A percentile compares a stretch with the other conserved stretches of the same genome.
These are phyloP conservation scores for Melanargia galathea DNA, from an alignment of 2,888 invertebrate genomes.

Conservation along the genomic window DNA sequence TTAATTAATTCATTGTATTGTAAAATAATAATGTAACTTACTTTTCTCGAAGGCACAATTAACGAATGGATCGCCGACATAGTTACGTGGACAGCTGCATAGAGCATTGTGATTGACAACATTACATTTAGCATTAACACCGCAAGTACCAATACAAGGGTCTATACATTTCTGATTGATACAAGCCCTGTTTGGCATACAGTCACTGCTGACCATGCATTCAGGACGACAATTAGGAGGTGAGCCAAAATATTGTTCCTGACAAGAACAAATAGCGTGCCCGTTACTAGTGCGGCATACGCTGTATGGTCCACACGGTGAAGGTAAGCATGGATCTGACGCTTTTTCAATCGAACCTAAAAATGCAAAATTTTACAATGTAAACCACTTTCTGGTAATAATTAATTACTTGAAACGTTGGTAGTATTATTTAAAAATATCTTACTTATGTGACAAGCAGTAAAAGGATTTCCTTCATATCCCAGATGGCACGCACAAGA, in stretches of 20 bases:
- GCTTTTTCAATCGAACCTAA: constrained; percentile 66
- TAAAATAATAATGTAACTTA: constrained; percentile 68
- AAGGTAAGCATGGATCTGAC: constrained; percentile 82
- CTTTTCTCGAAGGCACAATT: constrained; percentile 86
- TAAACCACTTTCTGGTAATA: background rate
- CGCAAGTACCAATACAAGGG: constrained; percentile 92
- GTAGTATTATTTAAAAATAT: constrained; percentile 3
- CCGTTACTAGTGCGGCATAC: constrained; percentile 87
- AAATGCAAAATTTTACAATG: constrained; percentile 34
- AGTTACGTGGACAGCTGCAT: constrained; percentile 89
- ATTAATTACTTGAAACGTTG: background rate
- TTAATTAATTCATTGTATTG: background rate
- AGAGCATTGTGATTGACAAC: constrained; percentile 93
- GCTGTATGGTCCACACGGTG: constrained; percentile 91
- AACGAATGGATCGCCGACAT: constrained; percentile 91
- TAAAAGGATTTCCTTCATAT: constrained; percentile 90
- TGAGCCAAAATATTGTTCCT: constrained; percentile 63
- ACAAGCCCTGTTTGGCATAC: constrained; percentile 90
- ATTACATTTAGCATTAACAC: constrained; percentile 89
- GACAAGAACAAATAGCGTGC: constrained; percentile 91
- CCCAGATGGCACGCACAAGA: constrained; percentile 88
- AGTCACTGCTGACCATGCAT: constrained; percentile 92
- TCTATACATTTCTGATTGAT: constrained; percentile 90
- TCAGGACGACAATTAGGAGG: constrained; percentile 90
- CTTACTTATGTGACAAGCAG: constrained; percentile 85